Evolutionary conservation across 2,113 vertebrate species (phyloP).

Genomic region (Tachysurus fulvidraco): DNA sequence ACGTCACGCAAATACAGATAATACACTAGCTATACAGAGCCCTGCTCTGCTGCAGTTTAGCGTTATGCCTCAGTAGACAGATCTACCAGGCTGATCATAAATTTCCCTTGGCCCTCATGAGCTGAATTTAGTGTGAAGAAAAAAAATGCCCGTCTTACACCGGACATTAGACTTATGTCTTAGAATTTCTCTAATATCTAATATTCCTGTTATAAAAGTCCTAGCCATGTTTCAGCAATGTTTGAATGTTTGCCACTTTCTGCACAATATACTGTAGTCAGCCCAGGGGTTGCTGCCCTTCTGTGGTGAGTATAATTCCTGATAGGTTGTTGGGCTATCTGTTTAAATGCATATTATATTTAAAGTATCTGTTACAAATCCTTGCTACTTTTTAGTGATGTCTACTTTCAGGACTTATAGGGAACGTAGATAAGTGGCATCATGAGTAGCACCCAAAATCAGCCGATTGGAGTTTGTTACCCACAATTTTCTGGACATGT

Average conservation of each 20-base stretch:
- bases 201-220: not conserved
- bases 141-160: not conserved
- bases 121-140: not conserved
- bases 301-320: not conserved
- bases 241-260: not conserved
- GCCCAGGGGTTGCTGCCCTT: conserved; percentile 1
- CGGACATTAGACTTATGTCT: not conserved
- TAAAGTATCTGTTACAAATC: conserved; percentile 5
- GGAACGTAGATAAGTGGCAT: not conserved
- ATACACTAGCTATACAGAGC: not conserved
- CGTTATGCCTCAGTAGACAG: not conserved
- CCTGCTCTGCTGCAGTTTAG: not conserved
- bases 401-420: not conserved
- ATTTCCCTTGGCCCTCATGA: not conserved
- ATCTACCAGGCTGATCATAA: not conserved
- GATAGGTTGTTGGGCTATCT: not conserved
- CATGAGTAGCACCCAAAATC: not conserved
- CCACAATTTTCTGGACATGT: not conserved
- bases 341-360: not conserved
- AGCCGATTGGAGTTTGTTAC: not conserved
- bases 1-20: not conserved
- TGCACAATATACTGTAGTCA: not conserved
- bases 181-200: not conserved
- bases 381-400: not conserved
- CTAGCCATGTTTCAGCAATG: not conserved